These are phyloP conservation scores for Siphlonurus alternatus DNA, from an alignment of 2,888 invertebrate species.

Conservation along the genomic window DNA sequence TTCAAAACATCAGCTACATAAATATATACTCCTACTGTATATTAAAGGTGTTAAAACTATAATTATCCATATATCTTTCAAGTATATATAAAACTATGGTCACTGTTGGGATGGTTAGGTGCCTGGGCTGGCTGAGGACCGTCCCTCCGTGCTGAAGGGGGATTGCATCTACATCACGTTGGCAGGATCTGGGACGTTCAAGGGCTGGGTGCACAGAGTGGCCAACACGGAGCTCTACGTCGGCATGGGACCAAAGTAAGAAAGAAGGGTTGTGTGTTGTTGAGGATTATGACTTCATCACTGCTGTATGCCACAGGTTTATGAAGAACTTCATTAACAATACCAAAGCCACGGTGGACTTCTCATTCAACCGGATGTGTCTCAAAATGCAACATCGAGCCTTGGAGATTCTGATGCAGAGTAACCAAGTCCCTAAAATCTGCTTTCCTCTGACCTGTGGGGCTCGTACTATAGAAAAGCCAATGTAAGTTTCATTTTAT, in stretches of 20 bases:
- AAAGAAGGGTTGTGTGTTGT: neutral
- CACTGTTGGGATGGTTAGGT: too few species aligned
- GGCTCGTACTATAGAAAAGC: neutral
- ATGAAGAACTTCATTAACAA: neutral
- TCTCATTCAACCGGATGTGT: neutral
- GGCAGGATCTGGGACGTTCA: neutral
- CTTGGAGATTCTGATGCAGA: neutral
- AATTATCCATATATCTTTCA: too few species aligned
- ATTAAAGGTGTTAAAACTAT: too few species aligned
- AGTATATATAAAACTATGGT: too few species aligned
- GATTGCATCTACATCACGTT: constrained; percentile 5
- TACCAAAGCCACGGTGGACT: neutral
- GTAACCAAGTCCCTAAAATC: neutral
- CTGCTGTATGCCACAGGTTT: neutral
- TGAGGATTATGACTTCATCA: neutral
- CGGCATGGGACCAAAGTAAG: neutral
- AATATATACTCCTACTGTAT: too few species aligned
- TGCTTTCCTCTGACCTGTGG: neutral
- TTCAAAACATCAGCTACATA: too few species aligned
- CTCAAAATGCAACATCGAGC: constrained; percentile 3
- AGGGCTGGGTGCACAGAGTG: constrained; percentile 1
- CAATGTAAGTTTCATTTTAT: neutral
- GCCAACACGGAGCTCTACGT: neutral
- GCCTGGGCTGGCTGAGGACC: constrained; percentile 8
- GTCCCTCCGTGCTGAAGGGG: constrained; percentile 7